Percentiles rank a stretch among this genome's conserved stretches.
These are phyloP conservation scores for Limulus polyphemus DNA, from an alignment of 2,888 invertebrate genomes.

Conservation along the genomic window DNA sequence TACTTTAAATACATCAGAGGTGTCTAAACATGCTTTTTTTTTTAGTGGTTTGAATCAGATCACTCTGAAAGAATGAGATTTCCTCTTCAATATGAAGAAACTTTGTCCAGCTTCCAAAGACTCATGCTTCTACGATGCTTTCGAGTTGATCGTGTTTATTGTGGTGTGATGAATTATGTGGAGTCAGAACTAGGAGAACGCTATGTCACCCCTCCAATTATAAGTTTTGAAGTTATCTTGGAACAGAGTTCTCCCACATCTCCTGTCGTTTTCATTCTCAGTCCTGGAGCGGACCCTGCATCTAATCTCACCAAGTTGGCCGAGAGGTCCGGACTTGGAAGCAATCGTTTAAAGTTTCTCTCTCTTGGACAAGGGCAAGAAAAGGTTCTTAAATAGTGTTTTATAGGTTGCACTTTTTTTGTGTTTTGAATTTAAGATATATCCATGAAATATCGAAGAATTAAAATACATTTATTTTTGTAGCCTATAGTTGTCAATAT, in stretches of 20 bases:
- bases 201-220: constrained; percentile 75
- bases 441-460: too few relatives aligned
- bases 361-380: constrained; percentile 42
- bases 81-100: constrained; percentile 54
- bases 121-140: constrained; percentile 79
- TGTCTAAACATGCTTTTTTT: constrained; percentile 17
- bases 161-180: constrained; percentile 72
- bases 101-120: constrained; percentile 49
- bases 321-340: constrained; percentile 38
- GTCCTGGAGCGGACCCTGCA: constrained; percentile 40
- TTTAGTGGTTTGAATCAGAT: constrained; percentile 72
- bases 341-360: constrained; percentile 38
- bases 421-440: too few relatives aligned
- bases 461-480: too few relatives aligned
- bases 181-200: constrained; percentile 69
- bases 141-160: constrained; percentile 73
- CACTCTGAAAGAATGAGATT: constrained; percentile 58
- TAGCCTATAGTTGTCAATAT: too few relatives aligned
- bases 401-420: not conserved
- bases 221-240: constrained; percentile 67
- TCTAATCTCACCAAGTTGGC: constrained; percentile 39
- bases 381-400: constrained; percentile 3
- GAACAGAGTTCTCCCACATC: constrained; percentile 66
- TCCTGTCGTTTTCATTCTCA: constrained; percentile 39
- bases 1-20: too few relatives aligned